These are phyloP conservation scores for Psittacara wagleri DNA, from an alignment of 2,113 vertebrate genomes.

Conservation along the genomic window DNA sequence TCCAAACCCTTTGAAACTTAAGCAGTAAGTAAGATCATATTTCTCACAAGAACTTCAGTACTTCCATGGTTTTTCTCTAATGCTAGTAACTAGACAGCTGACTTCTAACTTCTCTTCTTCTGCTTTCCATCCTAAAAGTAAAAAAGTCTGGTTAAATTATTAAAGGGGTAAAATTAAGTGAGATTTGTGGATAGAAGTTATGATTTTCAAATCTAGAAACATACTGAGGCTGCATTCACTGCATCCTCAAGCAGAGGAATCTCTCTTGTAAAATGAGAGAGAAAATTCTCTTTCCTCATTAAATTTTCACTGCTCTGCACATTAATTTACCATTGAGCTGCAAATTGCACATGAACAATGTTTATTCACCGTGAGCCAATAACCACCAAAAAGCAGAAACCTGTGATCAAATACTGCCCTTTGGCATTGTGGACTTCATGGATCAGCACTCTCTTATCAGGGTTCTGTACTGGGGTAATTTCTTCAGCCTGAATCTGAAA, in stretches of 20 bases:
- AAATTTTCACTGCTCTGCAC: background rate
- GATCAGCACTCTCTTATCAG: background rate
- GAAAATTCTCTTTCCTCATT: background rate
- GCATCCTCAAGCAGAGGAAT: background rate
- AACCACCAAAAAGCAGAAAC: background rate
- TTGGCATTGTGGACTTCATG: background rate
- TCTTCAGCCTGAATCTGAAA: background rate
- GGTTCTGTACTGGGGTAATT: background rate
- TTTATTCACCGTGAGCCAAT: background rate
- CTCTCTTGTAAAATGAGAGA: background rate
- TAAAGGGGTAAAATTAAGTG: background rate
- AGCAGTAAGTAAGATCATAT: background rate
- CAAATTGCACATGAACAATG: background rate
- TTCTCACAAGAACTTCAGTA: background rate
- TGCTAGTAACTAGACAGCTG: background rate
- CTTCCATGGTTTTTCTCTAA: background rate
- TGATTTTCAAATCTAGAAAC: background rate
- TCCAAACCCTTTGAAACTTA: background rate
- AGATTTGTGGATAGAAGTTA: background rate
- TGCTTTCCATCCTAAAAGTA: background rate
- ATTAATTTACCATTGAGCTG: background rate
- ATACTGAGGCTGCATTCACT: background rate
- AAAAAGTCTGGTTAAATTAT: background rate
- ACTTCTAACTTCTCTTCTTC: background rate
- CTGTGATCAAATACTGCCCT: background rate